Evolutionary conservation across 2,888 invertebrate genomes (phyloP), one percentile per base, ranked within the genome.

Genomic region (Masnerella sp.): DNA sequence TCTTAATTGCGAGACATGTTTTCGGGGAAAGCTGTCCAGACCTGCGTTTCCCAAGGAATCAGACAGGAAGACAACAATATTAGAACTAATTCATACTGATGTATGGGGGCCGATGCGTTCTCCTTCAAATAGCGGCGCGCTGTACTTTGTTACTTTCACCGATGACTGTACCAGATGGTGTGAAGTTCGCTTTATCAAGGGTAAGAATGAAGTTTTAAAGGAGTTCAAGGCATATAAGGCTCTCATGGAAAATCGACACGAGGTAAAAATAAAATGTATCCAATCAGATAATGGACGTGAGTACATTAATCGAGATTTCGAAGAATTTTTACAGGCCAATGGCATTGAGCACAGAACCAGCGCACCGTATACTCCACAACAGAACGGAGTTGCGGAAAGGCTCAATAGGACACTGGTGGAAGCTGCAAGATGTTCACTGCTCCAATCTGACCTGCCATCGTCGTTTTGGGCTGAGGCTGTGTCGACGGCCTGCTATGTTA

Each of bases 281-380:
- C 42, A 20, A 20, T 42, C 42, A 1, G 42, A 42, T n/a, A 42
- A 42, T 20, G 42, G 42, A 8, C 42, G 42, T n/a, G 42, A 42
- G n/a, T 42, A 42, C 11, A n/a, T 42, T 11, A 42, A 42, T 11
- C 9, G 14, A 20, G 20, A 42, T 11, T 42, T 42, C 11, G 20
- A 42, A 4, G 14, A 36, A 2, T 20, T 20, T n/a, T 12, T 42
- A 5, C 7, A n/a, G 7, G 9, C 20, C 1, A n/a, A 74, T n/a
- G 82, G 81, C 20, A 84, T 83, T n/a, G 20, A 32, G 4, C 77
- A 78, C 32, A 59, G 78, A 61, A 54, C 70, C 1, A 76, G 80
- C 0, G 69, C 78, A 1, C 72, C 83, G 0, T 75, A 81, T 34
- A 81, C 76, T 2, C 82, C 81, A 2, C 76, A 82, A 52, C 79